Conservation (phyloP, 2,113 vertebrate genomes). For the Micromys minutus region DNA sequence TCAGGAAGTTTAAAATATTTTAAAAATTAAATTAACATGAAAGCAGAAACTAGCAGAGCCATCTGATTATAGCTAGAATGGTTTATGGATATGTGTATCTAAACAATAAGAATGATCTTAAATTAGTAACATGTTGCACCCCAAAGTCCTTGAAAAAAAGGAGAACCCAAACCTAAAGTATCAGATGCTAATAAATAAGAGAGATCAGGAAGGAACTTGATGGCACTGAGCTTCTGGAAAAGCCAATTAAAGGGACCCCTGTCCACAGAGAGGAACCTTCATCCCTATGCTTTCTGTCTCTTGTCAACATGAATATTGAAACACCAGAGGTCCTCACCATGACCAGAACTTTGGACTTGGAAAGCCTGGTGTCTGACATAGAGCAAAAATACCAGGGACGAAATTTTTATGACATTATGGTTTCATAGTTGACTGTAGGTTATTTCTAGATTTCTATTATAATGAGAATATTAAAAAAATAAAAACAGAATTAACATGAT, state of each 20-base stretch:
- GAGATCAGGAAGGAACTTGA: not conserved
- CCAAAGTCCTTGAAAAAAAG: not conserved
- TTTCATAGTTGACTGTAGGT: not conserved
- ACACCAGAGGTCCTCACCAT: not conserved
- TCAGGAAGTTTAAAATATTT: not conserved
- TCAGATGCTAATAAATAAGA: not conserved
- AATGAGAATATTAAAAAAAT: constrained; percentile 18
- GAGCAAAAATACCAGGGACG: not conserved
- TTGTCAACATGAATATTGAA: not conserved
- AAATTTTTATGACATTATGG: not conserved
- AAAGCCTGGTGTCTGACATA: not conserved
- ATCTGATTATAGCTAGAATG: not conserved
- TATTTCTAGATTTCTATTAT: not conserved
- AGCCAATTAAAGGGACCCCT: not conserved
- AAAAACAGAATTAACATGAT: not conserved
- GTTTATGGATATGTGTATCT: not conserved
- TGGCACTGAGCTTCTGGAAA: not conserved
- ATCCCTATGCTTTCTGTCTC: not conserved
- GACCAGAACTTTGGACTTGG: not conserved
- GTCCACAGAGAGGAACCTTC: not conserved
- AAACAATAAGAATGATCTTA: not conserved
- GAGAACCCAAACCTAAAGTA: not conserved
- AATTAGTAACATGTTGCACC: not conserved
- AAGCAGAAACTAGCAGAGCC: not conserved
- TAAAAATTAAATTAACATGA: not conserved